A percentile compares a stretch with the other conserved stretches of the same genome.
Conservation (phyloP, 1,140 invertebrate species). For the Leguminivora glycinivorella region DNA sequence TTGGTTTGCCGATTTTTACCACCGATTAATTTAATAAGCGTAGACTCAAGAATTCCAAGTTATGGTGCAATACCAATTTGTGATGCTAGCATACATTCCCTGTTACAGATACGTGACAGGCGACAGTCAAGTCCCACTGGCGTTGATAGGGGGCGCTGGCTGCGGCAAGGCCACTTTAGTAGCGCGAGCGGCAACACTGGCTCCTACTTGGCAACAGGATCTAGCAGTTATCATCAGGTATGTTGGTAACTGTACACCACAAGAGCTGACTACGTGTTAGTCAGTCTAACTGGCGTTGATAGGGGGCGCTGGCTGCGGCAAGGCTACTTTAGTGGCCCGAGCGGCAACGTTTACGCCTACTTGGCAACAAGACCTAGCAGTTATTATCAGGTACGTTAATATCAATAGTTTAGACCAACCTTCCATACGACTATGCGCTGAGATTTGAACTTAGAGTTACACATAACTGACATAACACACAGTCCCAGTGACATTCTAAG, state of each 20-base stretch:
- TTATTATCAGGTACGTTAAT: constrained; percentile 60
- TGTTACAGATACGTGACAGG: constrained; percentile 84
- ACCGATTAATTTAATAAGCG: no score
- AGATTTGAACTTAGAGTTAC: no score
- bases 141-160: constrained; percentile 88
- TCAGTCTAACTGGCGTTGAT: constrained; percentile 85
- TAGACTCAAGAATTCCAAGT: no score
- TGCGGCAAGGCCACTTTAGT: constrained; percentile 90
- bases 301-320: constrained; percentile 89
- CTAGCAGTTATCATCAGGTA: constrained; percentile 71
- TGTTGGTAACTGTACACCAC: not conserved
- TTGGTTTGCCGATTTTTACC: no score
- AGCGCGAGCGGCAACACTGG: constrained; percentile 81
- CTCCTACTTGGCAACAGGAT: constrained; percentile 84
- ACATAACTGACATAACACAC: no score
- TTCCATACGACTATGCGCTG: no score
- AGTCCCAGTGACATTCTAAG: no score
- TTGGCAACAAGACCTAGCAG: constrained; percentile 83
- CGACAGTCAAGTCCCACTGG: constrained; percentile 82
- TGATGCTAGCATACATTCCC: no score
- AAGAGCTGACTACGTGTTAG: constrained; percentile 31
- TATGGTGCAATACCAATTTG: no score
- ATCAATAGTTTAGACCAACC: no score
- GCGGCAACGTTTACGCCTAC: constrained; percentile 79
- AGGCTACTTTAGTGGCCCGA: constrained; percentile 87